These are phyloP conservation scores for Hecatera dysodea DNA, from an alignment of 2,888 invertebrate species.

Conservation along the genomic window DNA sequence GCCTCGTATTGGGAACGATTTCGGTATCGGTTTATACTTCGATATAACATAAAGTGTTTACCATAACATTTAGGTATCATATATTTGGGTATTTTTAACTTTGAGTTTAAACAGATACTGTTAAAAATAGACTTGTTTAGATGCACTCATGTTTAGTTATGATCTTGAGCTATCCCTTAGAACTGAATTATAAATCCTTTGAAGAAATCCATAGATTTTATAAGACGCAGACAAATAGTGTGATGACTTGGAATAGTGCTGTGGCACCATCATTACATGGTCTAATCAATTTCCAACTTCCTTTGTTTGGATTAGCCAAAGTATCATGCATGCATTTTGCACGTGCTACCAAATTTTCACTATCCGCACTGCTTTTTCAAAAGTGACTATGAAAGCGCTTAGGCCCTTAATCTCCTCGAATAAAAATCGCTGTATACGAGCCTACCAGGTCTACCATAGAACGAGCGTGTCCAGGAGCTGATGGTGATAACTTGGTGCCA, in stretches of 20 bases:
- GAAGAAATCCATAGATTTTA: background rate
- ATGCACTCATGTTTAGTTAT: background rate
- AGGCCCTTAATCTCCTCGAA: too few species aligned
- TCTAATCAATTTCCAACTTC: background rate
- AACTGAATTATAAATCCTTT: background rate
- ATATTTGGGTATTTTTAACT: background rate
- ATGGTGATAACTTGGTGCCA: too few species aligned
- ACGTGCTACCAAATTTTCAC: too few species aligned
- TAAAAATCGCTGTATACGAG: too few species aligned
- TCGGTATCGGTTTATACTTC: background rate
- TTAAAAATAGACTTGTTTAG: constrained; percentile 1
- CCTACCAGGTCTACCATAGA: too few species aligned
- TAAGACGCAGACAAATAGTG: background rate
- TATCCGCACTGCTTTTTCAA: too few species aligned
- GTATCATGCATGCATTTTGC: background rate
- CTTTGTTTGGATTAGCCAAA: background rate
- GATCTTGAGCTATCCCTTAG: background rate
- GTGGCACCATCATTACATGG: background rate
- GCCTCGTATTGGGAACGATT: background rate
- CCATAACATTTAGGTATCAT: background rate
- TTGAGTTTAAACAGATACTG: constrained; percentile 10
- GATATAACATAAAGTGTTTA: background rate
- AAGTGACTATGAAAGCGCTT: too few species aligned
- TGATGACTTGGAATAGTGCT: background rate
- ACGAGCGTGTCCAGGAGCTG: too few species aligned